phyloP scores from a whole-genome alignment of 1,140 invertebrate genomes.

The Scaptomyza hsui region DNA sequence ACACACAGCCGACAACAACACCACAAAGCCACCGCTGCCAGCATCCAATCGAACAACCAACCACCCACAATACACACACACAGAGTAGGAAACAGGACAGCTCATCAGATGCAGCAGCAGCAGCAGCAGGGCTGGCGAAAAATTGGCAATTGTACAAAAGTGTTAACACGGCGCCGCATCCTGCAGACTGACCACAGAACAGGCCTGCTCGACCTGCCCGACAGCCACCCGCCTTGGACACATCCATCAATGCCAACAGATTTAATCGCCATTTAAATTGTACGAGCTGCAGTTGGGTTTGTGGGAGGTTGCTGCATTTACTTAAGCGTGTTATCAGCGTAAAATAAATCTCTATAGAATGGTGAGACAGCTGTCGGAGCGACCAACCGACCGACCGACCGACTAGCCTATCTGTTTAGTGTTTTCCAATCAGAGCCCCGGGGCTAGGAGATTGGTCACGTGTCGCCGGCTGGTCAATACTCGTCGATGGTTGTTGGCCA shows the following conservation, averaged over 20 bases:
- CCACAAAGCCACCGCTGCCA: constrained; percentile 67
- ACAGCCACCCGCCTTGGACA: constrained; percentile 63
- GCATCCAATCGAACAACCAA: constrained; percentile 32
- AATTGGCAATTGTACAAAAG: constrained; percentile 83
- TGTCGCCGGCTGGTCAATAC: constrained; percentile 49
- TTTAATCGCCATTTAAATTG: constrained; percentile 84
- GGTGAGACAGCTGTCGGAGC: constrained; percentile 45
- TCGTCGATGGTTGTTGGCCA: constrained; percentile 32
- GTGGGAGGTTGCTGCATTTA: constrained; percentile 59
- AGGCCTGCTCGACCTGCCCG: too few relatives aligned
- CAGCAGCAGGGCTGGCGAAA: constrained; percentile 53
- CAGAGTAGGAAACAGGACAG: constrained; percentile 11
- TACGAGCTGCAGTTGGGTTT: constrained; percentile 27
- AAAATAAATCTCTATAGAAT: constrained; percentile 76
- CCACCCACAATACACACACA: constrained; percentile 4
- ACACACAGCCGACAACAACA: constrained; percentile 42
- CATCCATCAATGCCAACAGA: constrained; percentile 82
- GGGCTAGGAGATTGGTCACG: constrained; percentile 69
- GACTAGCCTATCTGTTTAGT: constrained; percentile 73
- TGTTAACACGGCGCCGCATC: constrained; percentile 79
- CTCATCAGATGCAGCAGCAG: constrained; percentile 50
- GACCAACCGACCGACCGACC: neutral
- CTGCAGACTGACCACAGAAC: constrained; percentile 76
- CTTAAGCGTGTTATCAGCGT: constrained; percentile 81
- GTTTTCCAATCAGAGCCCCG: constrained; percentile 75